Evolutionary conservation across 2,888 invertebrate species (phyloP), one percentile per base, ranked within the genome.

Genomic region (Apamea sordens): DNA sequence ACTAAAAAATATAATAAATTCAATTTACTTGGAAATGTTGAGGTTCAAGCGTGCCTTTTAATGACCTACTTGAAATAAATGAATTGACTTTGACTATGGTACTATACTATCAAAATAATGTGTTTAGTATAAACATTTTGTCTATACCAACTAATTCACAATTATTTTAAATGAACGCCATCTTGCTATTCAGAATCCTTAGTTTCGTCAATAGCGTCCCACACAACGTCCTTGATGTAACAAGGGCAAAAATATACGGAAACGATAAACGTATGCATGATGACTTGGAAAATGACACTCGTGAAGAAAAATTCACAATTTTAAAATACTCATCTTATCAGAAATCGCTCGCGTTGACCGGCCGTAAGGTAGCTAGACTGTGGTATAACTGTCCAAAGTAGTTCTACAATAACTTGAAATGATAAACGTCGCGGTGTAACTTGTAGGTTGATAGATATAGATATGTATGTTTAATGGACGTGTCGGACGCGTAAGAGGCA

Each of bases 291-390:
- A 64, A 47, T 21, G 13, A 64, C 28, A 44, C 6, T 24, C 28
- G 6, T 24, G 44, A 64, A 44, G 65, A 65, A 32, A 32, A 32
- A 24, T 15, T 28, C 13, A 5, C 44, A 24, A 15, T 44, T 63
- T 28, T 1, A 11, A 44, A 36, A 36, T 47, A 67, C 11, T 28
- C 32, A 24, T 47, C 11, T 13, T 68, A 11, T 68, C 7, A n/a
- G 21, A n/a, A 15, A 44, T 10, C 21, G n/a, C n/a, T 36, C 7
- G 36, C 36, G n/a, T 36, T 15, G 47, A n/a, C 6, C 11, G 21
- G 28, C 56, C 10, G 77, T n/a, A 21, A 56, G n/a, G 47, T 47
- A 56, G 65, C 65, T 67, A 36, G 7, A 77, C 65, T 77, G 78
- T 70, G 69, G 32, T 56, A n/a, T 28, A 32, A 61, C 6, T 53